Conservation (phyloP, 1,140 invertebrate genomes). For the fruit fly (Drosophila melanogaster) region DNA sequence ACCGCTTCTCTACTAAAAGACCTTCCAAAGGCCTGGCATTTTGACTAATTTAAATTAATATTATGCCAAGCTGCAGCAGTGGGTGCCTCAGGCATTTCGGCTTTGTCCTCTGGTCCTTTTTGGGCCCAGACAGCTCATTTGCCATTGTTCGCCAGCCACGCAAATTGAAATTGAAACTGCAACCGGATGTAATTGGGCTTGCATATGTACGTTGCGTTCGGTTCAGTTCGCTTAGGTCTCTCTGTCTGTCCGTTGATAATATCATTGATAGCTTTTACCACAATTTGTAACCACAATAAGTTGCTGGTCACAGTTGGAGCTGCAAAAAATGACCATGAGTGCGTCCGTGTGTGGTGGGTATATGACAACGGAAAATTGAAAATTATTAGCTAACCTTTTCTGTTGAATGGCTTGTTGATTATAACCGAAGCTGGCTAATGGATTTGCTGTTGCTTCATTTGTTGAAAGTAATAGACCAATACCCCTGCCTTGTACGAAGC, state of each 20-base stretch:
- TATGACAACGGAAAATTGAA: slow-evolving; percentile 60
- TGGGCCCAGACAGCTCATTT: slow-evolving; percentile 12
- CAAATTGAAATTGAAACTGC: slow-evolving; percentile 83
- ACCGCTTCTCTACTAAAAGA: not conserved
- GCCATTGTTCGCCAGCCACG: slow-evolving; percentile 47
- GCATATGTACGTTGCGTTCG: slow-evolving; percentile 60
- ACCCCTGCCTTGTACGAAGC: not conserved
- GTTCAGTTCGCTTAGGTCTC: slow-evolving; percentile 7
- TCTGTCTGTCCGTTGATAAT: slow-evolving; percentile 56
- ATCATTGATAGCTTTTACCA: slow-evolving; percentile 80
- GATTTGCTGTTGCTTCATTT: slow-evolving; percentile 34
- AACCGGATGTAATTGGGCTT: slow-evolving; percentile 82
- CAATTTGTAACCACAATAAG: slow-evolving; percentile 81
- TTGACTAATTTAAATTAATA: slow-evolving; percentile 82
- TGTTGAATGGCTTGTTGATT: slow-evolving; percentile 67
- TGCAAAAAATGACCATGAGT: slow-evolving; percentile 28
- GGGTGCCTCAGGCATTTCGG: slow-evolving; percentile 43
- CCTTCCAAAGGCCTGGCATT: slow-evolving; percentile 20
- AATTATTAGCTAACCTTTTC: slow-evolving; percentile 55
- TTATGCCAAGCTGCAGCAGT: slow-evolving; percentile 66
- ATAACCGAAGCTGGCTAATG: slow-evolving; percentile 40
- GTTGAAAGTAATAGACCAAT: slow-evolving; percentile 43
- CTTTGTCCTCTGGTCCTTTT: slow-evolving; percentile 43
- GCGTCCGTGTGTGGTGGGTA: slow-evolving; percentile 4
- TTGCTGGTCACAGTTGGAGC: slow-evolving; percentile 51